Evolutionary conservation across 2,113 vertebrate species (phyloP).

Genomic region (Psilopsiagon aurifrons): DNA sequence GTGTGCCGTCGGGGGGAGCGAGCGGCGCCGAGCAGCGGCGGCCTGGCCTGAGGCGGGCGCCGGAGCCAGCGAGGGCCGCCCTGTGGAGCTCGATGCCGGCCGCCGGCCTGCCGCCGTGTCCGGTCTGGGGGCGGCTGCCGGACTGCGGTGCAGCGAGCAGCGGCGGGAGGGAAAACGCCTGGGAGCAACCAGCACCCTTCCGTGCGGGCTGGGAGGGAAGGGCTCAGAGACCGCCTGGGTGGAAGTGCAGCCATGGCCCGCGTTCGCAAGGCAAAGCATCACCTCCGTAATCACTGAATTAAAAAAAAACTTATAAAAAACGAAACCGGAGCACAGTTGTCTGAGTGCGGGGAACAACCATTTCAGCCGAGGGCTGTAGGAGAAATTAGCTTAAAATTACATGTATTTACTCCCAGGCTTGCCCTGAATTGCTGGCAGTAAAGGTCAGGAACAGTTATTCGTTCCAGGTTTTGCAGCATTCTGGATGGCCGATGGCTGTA

Average conservation of each 20-base stretch:
- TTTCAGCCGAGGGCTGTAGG: neutral
- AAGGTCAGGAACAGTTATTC: neutral
- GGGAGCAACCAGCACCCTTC: fast-evolving
- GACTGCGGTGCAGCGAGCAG: neutral
- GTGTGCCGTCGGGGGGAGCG: no score
- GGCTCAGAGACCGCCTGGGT: neutral
- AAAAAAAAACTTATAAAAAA: neutral
- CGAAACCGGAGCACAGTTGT: neutral
- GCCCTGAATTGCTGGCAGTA: neutral
- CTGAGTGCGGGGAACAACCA: neutral
- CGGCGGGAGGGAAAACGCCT: neutral
- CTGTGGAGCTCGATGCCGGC: neutral
- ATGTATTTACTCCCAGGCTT: neutral
- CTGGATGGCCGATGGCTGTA: neutral
- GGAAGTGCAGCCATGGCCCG: fast-evolving
- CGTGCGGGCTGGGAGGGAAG: neutral
- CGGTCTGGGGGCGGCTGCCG: neutral
- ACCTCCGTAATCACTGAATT: fast-evolving
- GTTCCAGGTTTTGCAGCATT: neutral
- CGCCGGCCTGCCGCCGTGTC: neutral
- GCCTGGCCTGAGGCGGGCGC: neutral
- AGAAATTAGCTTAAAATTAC: neutral
- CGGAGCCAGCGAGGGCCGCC: neutral
- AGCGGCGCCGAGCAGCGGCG: neutral
- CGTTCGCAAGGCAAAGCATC: neutral